phyloP scores from a whole-genome alignment of 2,113 vertebrate species.

The Toxotes jaculatrix region DNA sequence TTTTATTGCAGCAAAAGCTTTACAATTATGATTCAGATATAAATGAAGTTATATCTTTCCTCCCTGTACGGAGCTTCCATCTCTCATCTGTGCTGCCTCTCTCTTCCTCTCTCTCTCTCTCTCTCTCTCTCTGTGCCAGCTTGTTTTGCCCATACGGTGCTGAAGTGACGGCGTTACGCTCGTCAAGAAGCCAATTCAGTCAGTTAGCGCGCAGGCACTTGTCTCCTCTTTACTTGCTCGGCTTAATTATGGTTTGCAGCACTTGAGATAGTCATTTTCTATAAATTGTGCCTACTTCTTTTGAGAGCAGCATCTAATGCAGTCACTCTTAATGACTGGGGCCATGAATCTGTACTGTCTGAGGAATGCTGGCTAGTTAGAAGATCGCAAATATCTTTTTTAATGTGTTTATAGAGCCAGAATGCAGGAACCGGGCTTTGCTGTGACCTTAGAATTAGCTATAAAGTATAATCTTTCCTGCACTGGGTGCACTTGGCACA shows the following conservation, averaged over 20 bases:
- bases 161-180: neutral
- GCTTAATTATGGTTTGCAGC: conserved; percentile 14
- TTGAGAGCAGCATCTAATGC: neutral
- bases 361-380: neutral
- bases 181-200: conserved; percentile 17
- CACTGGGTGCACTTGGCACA: too few species aligned
- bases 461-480: neutral
- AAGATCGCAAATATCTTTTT: neutral
- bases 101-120: neutral
- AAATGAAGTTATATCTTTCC: conserved; percentile 5
- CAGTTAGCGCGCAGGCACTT: neutral
- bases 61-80: neutral
- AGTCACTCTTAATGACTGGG: neutral
- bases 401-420: neutral
- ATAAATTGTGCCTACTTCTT: neutral
- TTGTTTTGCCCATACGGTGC: neutral
- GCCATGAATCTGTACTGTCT: neutral
- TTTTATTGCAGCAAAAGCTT: neutral
- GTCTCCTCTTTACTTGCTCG: conserved; percentile 32
- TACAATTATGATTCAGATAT: neutral
- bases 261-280: conserved; percentile 14
- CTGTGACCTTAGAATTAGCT: neutral
- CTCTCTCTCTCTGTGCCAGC: neutral
- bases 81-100: neutral
- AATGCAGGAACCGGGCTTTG: neutral